Evolutionary conservation across 2,888 invertebrate species (phyloP), one percentile per base, ranked within the genome.

Genomic region (Osedax frankpressi): DNA sequence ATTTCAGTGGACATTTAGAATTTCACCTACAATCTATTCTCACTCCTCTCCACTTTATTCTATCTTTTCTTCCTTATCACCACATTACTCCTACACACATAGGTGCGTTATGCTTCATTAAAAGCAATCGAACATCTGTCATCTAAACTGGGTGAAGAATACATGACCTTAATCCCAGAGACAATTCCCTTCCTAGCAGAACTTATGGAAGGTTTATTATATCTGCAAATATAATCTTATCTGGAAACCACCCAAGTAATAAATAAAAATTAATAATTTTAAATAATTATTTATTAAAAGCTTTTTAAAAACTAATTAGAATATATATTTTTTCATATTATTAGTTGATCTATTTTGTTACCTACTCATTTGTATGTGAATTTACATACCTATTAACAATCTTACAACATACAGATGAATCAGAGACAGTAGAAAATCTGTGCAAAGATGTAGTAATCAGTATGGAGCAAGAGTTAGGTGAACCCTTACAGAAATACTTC

Each of bases 111-210:
- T 71, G 87, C 88, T 71, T 88, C 91, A 0, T 86, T 93, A 62
- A 88, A 89, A 77, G 89, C 89, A 76, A 86, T 92, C 77, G 89
- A 91, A 72, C 90, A 90, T 78, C 89, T 93, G 80, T 92, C 92
- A 1, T 88, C 89, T 70, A 92, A 91, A 81, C 86, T 95, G 1
- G 93, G 92, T 1, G 92, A 92, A 82, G 92, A 92, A 81, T 95
- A 93, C 86, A 87, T 93, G 79, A 89, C 92, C 0, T 87, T 95
- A 0, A 84, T 95, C 71, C 93, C 95, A 0, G 95, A 96, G 82
- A 93, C 93, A 2, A 91, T 95, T 76, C 94, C 94, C 0, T 94
- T 94, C 87, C 86, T 96, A 44, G 92, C 94, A 0, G 95, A 96
- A 82, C 86, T 96, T 24, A 87, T 95, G 78, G 95, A 95, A 87